phyloP scores from a whole-genome alignment of 2,888 invertebrate species.

The Euclidia mi region DNA sequence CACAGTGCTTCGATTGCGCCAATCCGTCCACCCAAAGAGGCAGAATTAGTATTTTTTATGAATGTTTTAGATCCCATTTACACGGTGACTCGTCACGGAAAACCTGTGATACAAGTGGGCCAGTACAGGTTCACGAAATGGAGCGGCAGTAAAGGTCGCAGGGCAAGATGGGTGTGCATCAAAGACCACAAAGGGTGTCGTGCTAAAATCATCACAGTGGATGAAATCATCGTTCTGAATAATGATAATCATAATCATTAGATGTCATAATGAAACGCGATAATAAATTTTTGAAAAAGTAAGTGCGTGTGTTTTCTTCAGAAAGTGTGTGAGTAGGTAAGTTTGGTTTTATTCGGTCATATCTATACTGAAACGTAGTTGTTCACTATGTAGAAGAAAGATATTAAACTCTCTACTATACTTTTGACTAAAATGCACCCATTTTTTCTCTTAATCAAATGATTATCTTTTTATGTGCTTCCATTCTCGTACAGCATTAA shows the following conservation, averaged over 20 bases:
- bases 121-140: constrained; percentile 60
- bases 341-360: too few relatives aligned
- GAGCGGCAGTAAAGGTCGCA: constrained; percentile 44
- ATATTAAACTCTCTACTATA: too few relatives aligned
- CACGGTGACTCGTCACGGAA: constrained; percentile 56
- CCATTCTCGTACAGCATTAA: too few relatives aligned
- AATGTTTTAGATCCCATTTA: constrained; percentile 52
- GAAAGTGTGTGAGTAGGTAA: too few relatives aligned
- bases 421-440: too few relatives aligned
- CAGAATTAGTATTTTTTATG: background rate
- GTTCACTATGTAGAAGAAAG: too few relatives aligned
- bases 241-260: constrained; percentile 37
- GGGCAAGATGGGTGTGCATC: constrained; percentile 52
- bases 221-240: constrained; percentile 29
- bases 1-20: too few relatives aligned
- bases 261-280: too few relatives aligned
- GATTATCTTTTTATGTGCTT: too few relatives aligned
- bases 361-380: too few relatives aligned
- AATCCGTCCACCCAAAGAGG: too few relatives aligned
- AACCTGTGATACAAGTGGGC: constrained; percentile 61
- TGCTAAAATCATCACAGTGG: constrained; percentile 57
- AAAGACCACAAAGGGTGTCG: constrained; percentile 55
- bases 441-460: too few relatives aligned
- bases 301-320: background rate
- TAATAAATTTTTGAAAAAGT: background rate